Percentiles rank a stretch among this genome's conserved stretches.
These are phyloP conservation scores for Scolopax bukidnonensis DNA, from an alignment of 2,797 vertebrate species.

Conservation along the genomic window DNA sequence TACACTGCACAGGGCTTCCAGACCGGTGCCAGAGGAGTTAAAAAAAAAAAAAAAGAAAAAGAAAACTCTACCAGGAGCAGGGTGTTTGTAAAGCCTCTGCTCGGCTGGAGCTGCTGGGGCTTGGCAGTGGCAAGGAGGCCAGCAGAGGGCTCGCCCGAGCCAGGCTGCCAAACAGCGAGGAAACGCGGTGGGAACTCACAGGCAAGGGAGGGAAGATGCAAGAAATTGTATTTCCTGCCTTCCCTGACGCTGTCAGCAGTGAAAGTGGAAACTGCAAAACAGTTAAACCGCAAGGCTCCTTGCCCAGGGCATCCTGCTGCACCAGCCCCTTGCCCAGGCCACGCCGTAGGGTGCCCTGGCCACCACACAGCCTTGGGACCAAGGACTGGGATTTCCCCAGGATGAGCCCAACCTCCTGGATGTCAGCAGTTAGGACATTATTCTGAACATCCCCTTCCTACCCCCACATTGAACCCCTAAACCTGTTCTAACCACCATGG, in stretches of 20 bases:
- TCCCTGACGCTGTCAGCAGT: background rate
- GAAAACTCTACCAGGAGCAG: background rate
- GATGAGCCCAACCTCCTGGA: background rate
- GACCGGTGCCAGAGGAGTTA: background rate
- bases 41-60: background rate
- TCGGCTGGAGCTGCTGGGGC: background rate
- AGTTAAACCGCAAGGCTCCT: background rate
- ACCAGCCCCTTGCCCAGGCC: background rate
- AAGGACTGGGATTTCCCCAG: background rate
- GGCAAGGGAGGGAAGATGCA: background rate
- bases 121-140: background rate
- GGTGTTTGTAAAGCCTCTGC: background rate
- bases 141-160: conserved; percentile 41
- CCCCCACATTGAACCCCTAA: background rate
- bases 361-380: background rate
- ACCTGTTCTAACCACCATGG: background rate
- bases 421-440: background rate
- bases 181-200: background rate
- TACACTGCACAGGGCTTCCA: background rate
- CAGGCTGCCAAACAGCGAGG: background rate
- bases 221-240: background rate
- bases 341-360: background rate
- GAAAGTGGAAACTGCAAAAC: background rate
- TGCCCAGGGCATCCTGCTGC: background rate
- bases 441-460: rapidly evolving